A percentile compares a stretch with the other conserved stretches of the same genome.
Conservation (phyloP, 2,797 vertebrate species). For the Synanceia verrucosa region DNA sequence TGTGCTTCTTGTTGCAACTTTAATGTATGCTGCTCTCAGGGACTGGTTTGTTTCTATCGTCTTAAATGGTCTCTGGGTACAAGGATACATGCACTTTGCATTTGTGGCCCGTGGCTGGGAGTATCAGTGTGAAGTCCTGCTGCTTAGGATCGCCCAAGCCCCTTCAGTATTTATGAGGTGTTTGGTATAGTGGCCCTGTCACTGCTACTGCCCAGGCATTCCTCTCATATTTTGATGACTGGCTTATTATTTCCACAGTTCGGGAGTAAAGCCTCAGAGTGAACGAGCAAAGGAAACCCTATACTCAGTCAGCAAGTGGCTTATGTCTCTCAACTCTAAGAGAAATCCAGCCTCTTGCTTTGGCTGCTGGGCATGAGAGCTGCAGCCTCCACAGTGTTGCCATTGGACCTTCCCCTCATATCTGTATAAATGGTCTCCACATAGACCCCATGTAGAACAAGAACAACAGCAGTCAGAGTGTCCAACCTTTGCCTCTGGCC, state of each 20-base stretch:
- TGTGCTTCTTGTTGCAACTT: not conserved
- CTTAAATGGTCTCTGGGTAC: not conserved
- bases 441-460: not conserved
- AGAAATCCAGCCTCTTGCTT: slow-evolving; percentile 11
- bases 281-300: slow-evolving; percentile 9
- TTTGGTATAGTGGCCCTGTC: not conserved
- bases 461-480: not conserved
- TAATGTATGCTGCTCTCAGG: not conserved
- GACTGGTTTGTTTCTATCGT: not conserved
- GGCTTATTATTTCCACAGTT: slow-evolving; percentile 1
- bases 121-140: not conserved
- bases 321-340: not conserved
- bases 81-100: not conserved
- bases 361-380: slow-evolving; percentile 15
- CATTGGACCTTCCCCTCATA: slow-evolving; percentile 1
- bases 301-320: not conserved
- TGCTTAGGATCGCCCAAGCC: not conserved
- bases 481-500: not conserved
- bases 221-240: not conserved
- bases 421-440: slow-evolving; percentile 22
- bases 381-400: slow-evolving; percentile 1
- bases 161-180: slow-evolving; percentile 8
- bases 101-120: not conserved
- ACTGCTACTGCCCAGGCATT: not conserved
- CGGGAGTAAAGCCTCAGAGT: not conserved